These are phyloP conservation scores for Caradrina clavipalpis DNA, from an alignment of 2,888 invertebrate species.

Conservation along the genomic window DNA sequence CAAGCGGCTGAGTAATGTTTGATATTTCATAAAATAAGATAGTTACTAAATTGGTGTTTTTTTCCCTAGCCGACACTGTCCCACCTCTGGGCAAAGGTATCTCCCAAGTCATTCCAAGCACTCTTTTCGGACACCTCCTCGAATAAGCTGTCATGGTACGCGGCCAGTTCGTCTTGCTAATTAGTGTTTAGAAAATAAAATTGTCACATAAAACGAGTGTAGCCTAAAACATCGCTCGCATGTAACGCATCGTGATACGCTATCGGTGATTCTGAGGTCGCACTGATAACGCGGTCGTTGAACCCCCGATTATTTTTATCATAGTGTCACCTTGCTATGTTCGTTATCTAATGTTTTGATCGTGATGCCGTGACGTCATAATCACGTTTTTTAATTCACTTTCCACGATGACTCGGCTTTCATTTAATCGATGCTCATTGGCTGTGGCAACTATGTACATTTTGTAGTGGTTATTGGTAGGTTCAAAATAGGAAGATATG, in stretches of 20 bases:
- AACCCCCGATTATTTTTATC: slow-evolving; percentile 73
- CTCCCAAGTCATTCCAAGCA: too few species aligned
- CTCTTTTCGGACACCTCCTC: too few species aligned
- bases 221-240: slow-evolving; percentile 28
- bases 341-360: slow-evolving; percentile 69
- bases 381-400: slow-evolving; percentile 41
- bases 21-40: too few species aligned
- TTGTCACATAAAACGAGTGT: neutral
- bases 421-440: neutral
- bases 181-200: neutral
- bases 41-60: too few species aligned
- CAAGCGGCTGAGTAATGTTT: too few species aligned
- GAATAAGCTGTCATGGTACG: too few species aligned
- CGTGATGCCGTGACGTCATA: slow-evolving; percentile 57
- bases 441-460: neutral
- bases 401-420: slow-evolving; percentile 12
- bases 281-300: slow-evolving; percentile 72
- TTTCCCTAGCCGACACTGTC: too few species aligned
- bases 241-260: slow-evolving; percentile 37
- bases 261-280: slow-evolving; percentile 78
- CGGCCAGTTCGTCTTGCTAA: neutral
- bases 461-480: fast-evolving
- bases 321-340: slow-evolving; percentile 73
- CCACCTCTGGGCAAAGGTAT: too few species aligned
- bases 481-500: neutral